Conservation (phyloP, 1,140 invertebrate genomes). For the Theocolax elegans region DNA sequence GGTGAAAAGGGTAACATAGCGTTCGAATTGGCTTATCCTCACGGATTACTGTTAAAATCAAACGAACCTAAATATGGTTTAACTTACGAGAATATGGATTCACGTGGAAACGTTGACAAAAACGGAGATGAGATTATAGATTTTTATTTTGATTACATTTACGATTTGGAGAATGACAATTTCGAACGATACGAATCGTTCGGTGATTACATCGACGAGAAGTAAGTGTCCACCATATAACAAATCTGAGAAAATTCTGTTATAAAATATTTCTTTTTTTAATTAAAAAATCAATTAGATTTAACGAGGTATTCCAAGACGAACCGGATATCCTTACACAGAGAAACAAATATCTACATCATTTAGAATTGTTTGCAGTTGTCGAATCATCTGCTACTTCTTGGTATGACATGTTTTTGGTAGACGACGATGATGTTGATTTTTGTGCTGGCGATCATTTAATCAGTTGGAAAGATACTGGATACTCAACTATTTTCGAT, state of each 20-base stretch:
- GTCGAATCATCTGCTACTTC: constrained; percentile 69
- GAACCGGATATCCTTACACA: constrained; percentile 39
- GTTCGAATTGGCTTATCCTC: constrained; percentile 70
- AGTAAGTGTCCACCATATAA: constrained; percentile 43
- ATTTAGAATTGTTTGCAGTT: constrained; percentile 67
- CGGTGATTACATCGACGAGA: constrained; percentile 63
- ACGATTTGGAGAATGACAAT: constrained; percentile 39
- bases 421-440: constrained; percentile 63
- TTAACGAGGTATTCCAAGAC: constrained; percentile 36
- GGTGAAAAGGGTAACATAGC: constrained; percentile 79
- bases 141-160: constrained; percentile 48
- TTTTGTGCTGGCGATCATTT: constrained; percentile 69
- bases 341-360: constrained; percentile 61
- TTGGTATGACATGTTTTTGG: constrained; percentile 70
- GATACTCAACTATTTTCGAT: constrained; percentile 71
- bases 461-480: constrained; percentile 72
- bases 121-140: constrained; percentile 25
- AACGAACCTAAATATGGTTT: constrained; percentile 57
- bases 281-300: too few relatives aligned
- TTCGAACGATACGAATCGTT: constrained; percentile 53
- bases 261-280: background rate
- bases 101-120: constrained; percentile 37
- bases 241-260: background rate
- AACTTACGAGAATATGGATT: constrained; percentile 66
- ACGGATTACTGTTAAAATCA: constrained; percentile 42